Percentiles rank a stretch among this genome's conserved stretches.
phyloP scores from a whole-genome alignment of 2,888 invertebrate genomes.

The Allolobophora icterica region DNA sequence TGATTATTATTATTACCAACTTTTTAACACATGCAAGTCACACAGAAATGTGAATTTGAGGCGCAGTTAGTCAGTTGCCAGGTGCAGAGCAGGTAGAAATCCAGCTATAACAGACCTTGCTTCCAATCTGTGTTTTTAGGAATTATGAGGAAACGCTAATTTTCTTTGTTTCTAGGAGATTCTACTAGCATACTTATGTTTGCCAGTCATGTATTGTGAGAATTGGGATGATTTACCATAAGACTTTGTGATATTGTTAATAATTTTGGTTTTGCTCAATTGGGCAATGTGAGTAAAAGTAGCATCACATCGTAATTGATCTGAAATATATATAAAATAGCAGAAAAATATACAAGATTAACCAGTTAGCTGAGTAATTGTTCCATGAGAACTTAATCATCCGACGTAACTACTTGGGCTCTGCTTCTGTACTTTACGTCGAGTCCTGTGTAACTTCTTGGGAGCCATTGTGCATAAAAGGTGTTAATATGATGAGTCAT shows the following conservation, averaged over 20 bases:
- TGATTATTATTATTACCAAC: too few species aligned
- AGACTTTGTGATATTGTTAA: neutral
- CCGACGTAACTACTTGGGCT: too few species aligned
- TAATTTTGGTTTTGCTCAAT: neutral
- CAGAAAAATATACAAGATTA: too few species aligned
- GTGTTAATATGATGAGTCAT: neutral
- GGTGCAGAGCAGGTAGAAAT: too few species aligned
- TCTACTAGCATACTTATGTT: neutral
- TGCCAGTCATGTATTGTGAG: too few species aligned
- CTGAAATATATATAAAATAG: too few species aligned
- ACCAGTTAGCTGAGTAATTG: too few species aligned
- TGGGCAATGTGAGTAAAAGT: neutral
- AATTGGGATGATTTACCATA: neutral
- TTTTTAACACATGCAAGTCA: too few species aligned
- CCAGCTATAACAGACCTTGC: too few species aligned
- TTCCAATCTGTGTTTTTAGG: neutral
- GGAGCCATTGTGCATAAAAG: neutral
- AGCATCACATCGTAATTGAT: neutral
- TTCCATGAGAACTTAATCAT: neutral
- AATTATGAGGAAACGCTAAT: neutral
- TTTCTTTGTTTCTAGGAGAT: neutral
- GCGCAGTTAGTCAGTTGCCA: too few species aligned
- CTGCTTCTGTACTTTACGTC: neutral
- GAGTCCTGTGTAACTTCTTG: neutral
- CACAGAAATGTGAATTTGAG: too few species aligned